Evolutionary conservation across 1,140 invertebrate genomes (phyloP).

Genomic region (Drosophila nannoptera): DNA sequence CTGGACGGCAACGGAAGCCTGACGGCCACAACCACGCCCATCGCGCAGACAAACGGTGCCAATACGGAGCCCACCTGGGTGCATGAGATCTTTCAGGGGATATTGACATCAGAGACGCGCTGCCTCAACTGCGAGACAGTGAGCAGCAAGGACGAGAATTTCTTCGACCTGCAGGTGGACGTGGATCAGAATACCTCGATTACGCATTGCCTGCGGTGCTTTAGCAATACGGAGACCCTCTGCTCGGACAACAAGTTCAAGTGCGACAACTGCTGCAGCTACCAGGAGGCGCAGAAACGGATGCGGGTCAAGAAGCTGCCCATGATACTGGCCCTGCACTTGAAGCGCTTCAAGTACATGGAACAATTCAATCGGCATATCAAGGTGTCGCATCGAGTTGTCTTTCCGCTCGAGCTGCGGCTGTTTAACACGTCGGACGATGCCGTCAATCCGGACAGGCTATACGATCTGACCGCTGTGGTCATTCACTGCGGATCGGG

Average conservation of each 20-base stretch:
- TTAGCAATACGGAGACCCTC: constrained; percentile 99
- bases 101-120: constrained; percentile 98
- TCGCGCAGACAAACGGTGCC: constrained; percentile 63
- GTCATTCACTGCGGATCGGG: constrained; percentile 99
- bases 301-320: constrained; percentile 99
- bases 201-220: constrained; percentile 97
- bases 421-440: constrained; percentile 99
- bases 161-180: constrained; percentile 99
- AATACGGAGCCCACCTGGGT: constrained; percentile 97
- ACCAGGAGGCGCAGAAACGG: constrained; percentile 98
- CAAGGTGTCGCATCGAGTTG: constrained; percentile 99
- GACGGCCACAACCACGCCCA: constrained; percentile 59
- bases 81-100: constrained; percentile 99
- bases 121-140: constrained; percentile 99
- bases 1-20: constrained; percentile 56
- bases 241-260: constrained; percentile 99
- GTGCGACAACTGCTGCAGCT: constrained; percentile 99
- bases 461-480: constrained; percentile 99
- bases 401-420: constrained; percentile 98
- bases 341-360: constrained; percentile 99
- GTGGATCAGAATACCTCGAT: constrained; percentile 99
- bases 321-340: constrained; percentile 97
- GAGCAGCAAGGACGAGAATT: constrained; percentile 99
- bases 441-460: constrained; percentile 96
- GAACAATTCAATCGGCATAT: constrained; percentile 99